Base-by-base conservation (phyloP, 2,113 vertebrate genomes). In the Nothoprocta perdicaria region DNA sequence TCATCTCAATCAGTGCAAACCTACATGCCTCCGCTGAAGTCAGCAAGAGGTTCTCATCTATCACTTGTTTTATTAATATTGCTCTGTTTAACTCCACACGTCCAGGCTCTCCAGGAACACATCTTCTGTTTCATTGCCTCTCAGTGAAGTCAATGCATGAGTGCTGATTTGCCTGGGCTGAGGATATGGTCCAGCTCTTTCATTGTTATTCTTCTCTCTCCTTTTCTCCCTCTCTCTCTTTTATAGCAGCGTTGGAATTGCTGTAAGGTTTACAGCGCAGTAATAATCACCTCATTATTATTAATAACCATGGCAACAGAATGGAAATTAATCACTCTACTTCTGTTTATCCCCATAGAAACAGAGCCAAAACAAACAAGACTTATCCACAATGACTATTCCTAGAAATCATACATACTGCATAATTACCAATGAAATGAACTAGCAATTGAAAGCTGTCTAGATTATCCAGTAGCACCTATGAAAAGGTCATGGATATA, bases 261-360 rank as follows among this genome's bases (percentile, higher is more conserved):
- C 89, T 91, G 77, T 81, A 76, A 91, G 88, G 85, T 94, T 92
- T 96, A 95, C 80, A 87, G 88, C 35, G 72, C 60, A 14, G 95
- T 84, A 96, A 96, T 93, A 96, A 96, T 97, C 97, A 96, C 95
- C 94, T 97, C 96, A 97, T 97, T 96, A 97, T 96, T 97, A 96
- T 96, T 97, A 97, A 96, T 96, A 96, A 91, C 95, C 96, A 97
- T 97, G 87, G 96, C 93, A 97, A 97, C 97, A 95, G 92, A 96
- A 95, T 95, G 90, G 94, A 95, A 97, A 96, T 96, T 95, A 97
- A 97, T 96, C 97, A 95, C 94, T 87, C 58, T 57, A 67, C 90
- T 96, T 90, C 91, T 92, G 89, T 95, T 90, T 93, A 82, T 97
- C 84, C 79, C 96, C 93, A 96, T 96, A 90, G 97, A 95, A 96